A percentile compares a stretch with the other conserved stretches of the same genome.
These are phyloP conservation scores for Drosophila peninsularis DNA, from an alignment of 2,888 invertebrate species.

Conservation along the genomic window DNA sequence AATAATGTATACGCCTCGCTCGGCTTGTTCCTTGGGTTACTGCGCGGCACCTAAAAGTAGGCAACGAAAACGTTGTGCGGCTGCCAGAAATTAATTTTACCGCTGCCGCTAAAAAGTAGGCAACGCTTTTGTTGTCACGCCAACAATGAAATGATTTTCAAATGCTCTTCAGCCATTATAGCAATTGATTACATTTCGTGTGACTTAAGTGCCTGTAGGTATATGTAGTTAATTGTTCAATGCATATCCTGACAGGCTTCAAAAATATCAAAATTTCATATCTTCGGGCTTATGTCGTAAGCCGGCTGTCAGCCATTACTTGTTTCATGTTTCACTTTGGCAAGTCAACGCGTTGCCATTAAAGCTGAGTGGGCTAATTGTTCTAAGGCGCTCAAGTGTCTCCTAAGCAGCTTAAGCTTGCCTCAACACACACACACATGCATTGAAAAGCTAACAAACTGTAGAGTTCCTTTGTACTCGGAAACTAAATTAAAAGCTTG, in stretches of 20 bases:
- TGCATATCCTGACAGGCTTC: not conserved
- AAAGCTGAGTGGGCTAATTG: slow-evolving; percentile 56
- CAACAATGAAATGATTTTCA: slow-evolving; percentile 51
- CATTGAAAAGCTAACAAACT: not conserved
- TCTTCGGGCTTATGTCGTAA: slow-evolving; percentile 38
- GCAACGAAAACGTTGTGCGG: slow-evolving; percentile 48
- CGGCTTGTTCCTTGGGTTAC: slow-evolving; percentile 11
- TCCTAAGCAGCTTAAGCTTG: slow-evolving; percentile 64
- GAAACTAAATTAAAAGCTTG: slow-evolving; percentile 7
- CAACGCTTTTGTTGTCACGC: slow-evolving; percentile 45
- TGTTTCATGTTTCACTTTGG: slow-evolving; percentile 37
- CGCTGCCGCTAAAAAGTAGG: slow-evolving; percentile 33
- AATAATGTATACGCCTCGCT: slow-evolving; percentile 30
- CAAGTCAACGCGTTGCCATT: slow-evolving; percentile 34
- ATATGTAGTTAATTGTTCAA: slow-evolving; percentile 33
- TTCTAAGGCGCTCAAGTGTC: slow-evolving; percentile 66
- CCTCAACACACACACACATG: slow-evolving; percentile 9
- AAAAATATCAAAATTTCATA: slow-evolving; percentile 42
- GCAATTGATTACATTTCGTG: slow-evolving; percentile 53
- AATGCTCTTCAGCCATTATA: slow-evolving; percentile 36
- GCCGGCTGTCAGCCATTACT: slow-evolving; percentile 32
- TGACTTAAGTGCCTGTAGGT: slow-evolving; percentile 41
- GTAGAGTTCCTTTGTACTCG: not conserved
- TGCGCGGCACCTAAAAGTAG: slow-evolving; percentile 54
- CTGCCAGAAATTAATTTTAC: slow-evolving; percentile 57